Base-by-base conservation (phyloP, 2,888 invertebrate genomes). In the Stegophylla sp. region DNA sequence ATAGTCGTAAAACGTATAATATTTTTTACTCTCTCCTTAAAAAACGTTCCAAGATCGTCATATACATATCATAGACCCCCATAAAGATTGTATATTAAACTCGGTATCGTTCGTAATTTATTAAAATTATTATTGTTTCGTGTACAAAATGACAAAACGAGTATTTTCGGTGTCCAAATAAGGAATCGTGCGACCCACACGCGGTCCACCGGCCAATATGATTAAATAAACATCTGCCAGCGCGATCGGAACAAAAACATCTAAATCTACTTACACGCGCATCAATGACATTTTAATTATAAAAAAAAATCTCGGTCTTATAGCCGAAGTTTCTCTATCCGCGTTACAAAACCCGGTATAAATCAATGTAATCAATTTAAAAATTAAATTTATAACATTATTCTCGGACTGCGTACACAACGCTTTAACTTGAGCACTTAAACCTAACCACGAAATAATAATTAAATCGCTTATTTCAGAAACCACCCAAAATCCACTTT, bases 151-250 rank as follows among this genome's bases (percentile, higher is more conserved):
- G 64, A 64, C 75, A 64, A 75, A 51, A 75, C 74, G n/a, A 20
- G 75, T 64, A n/a, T 72, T 75, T 74, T 45, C 20, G n/a, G 34
- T 10, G 53, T 56, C 59, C 28, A 20, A 67, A 67, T 67, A 77
- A 77, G 76, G 56, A 77, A 28, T 45, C 43, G 26, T 4, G 41
- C 67, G 23, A 51, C 76, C 76, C 66, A 77, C 76, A 26, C 76
- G 45, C 20, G 13, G 45, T 45, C 23, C 43, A 48, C 63, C 20
- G 15, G 34, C 34, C 45, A 12, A 41, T n/a, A n/a, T 15, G 28
- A 63, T 74, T 63, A 61, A 61, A 61, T 61, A 73, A 73, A 73
- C 73, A 28, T 61, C 28, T 61, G 12, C 13, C n/a, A 7, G 3
- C 20, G 53, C 15, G 34, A 71, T 34, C 1, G 61, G 20, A 48